Base-by-base conservation (phyloP, 2,113 vertebrate species). In the Dascyllus trimaculatus region DNA sequence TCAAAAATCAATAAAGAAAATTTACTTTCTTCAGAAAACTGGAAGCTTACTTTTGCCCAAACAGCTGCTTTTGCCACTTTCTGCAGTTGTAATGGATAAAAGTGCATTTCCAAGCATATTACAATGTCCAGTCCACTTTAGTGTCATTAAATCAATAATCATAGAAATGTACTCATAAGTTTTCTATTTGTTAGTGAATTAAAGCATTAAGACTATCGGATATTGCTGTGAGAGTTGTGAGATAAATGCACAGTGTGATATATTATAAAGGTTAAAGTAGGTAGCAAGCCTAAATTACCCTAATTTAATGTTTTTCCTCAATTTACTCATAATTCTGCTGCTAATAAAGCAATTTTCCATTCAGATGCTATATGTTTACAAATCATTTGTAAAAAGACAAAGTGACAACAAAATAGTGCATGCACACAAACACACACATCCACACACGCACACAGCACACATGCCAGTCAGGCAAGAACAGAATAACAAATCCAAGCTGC, bases 401-500 rank as follows among this genome's bases (percentile, higher is more conserved):
- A 40, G n/a, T 21, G 38, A 67, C 4, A 15, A 14, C 38, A 78
- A 61, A 51, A 73, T 60, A 8, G 17, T 4, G n/a, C 78, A 43
- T 43, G n/a, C 59, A 62, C 43, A 62, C 61, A 57, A 25, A 65
- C 46, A 66, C 40, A 43, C 40, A 43, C 40, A 43, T 8, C 7
- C 40, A 43, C 40, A 15, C 13, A 14, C 13, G 8, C 40, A 15
- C 40, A 43, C n/a, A 35, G 10, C 25, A 38, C 54, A 43, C 21
- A 58, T 43, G 14, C 40, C 40, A 76, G 35, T 65, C 58, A 73
- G 51, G 15, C 24, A 45, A 71, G 57, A 61, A 51, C 19, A 78
- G 75, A 80, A 75, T 80, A 77, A 82, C 76, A 88, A 79, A 81
- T 67, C 59, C 65, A 76, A 72, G 70, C 78, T 84, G 66, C 72